Evolutionary conservation across 1,140 invertebrate genomes (phyloP), one percentile per base, ranked within the genome.

Genomic region (Elymnias hypermnestra): DNA sequence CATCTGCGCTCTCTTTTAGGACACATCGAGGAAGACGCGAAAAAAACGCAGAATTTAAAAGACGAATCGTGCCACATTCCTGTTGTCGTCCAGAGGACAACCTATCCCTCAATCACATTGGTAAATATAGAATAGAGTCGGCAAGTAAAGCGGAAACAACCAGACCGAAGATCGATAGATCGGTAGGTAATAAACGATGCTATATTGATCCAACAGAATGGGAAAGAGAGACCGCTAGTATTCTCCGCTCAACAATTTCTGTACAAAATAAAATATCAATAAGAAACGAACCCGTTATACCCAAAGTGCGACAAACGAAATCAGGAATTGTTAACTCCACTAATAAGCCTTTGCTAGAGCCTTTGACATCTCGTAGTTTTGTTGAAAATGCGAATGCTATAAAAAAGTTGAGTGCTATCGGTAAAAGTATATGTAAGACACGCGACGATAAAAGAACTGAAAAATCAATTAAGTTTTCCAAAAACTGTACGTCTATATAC

Each of bases 151-250:
- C 52, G 2, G 68, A 69, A 9, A 83, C 71, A 50, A 21, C 2
- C 10, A 36, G 10, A 12, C 63, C 64, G 0, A 79, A 76, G 37
- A 53, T 75, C 17, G 72, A 83, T 31, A 82, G 71, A 57, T 86
- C 86, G 28, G 86, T 87, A 38, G 86, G 86, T 52, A 87, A 87
- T 56, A 87, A 87, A 59, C 67, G 86, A 28, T 87, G 86, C 63
- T 87, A 87, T 43, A 87, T 87, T 47, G 86, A 87, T 53, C 86
- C 86, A 5, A 45, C 60, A 8, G 70, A 82, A 28, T 87, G 84
- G 84, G 86, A 87, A 63, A 66, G 76, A 17, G 79, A 85, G 63
- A 83, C 82, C 3, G 77, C 79, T 38, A 83, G 82, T 66, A 83
- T 85, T 35, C 63, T 82, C 17, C 63, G 82, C 14, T 72, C 82